Percentiles rank a stretch among this genome's conserved stretches.
phyloP scores from a whole-genome alignment of 2,888 invertebrate species.

The Caenorhabditis sp. region DNA sequence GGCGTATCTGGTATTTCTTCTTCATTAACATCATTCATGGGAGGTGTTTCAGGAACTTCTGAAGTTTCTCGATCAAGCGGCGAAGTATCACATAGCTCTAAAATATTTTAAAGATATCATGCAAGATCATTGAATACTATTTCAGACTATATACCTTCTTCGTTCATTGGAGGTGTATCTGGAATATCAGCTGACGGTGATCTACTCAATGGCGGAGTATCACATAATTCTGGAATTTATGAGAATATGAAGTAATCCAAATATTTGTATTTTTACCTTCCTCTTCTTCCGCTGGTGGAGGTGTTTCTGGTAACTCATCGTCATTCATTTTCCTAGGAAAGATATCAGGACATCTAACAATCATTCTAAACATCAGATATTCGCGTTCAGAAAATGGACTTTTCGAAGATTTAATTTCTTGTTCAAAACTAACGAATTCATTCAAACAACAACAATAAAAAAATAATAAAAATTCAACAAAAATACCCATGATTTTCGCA shows the following conservation, averaged over 20 bases:
- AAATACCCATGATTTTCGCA: background rate
- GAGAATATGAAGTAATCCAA: background rate
- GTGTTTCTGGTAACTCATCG: conserved; percentile 10
- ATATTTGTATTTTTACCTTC: background rate
- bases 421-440: conserved; percentile 2
- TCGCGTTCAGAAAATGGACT: background rate
- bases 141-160: no score
- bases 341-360: no score
- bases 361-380: background rate
- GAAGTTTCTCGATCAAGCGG: background rate
- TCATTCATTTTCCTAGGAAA: conserved; percentile 14
- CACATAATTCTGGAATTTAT: no score
- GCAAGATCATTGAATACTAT: no score
- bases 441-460: conserved; percentile 17
- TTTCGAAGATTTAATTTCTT: background rate
- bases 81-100: background rate
- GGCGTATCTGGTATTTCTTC: background rate
- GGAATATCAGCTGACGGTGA: background rate
- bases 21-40: conserved; percentile 2
- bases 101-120: background rate
- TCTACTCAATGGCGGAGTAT: background rate
- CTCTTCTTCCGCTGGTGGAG: conserved; percentile 9
- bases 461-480: conserved; percentile 14
- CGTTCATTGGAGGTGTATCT: background rate
- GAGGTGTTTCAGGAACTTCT: conserved; percentile 15